Conservation (phyloP, 1,140 invertebrate species). For the Trinorchestia longiramus region DNA sequence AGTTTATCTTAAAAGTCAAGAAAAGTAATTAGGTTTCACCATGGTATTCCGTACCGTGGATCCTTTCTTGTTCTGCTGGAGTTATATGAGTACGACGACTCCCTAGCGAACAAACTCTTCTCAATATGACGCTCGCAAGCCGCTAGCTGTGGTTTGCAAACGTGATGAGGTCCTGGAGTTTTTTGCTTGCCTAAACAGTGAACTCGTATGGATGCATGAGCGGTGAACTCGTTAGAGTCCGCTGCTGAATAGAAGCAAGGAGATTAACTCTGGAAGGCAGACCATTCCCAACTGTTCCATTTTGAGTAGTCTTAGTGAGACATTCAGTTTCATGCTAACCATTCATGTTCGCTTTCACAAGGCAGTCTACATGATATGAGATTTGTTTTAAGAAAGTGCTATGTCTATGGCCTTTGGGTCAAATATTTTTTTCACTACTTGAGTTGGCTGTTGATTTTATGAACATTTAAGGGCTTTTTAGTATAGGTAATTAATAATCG, state of each 20-base stretch:
- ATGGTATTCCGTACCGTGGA: too few species aligned
- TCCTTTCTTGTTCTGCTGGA: too few species aligned
- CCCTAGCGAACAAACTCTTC: background rate
- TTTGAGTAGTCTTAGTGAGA: background rate
- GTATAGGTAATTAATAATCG: too few species aligned
- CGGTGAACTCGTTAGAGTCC: background rate
- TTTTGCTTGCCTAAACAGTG: background rate
- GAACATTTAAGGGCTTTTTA: too few species aligned
- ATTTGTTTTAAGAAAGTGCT: too few species aligned
- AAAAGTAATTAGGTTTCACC: too few species aligned
- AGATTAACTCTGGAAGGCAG: background rate
- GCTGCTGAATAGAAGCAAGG: background rate
- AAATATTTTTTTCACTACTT: too few species aligned
- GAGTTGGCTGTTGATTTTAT: too few species aligned
- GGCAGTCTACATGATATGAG: too few species aligned
- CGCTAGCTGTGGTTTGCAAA: background rate
- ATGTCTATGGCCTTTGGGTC: too few species aligned
- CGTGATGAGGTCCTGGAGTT: background rate
- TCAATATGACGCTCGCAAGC: background rate
- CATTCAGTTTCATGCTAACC: background rate
- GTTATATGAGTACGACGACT: too few species aligned
- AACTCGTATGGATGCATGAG: background rate
- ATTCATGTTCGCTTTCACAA: background rate
- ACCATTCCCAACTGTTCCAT: background rate
- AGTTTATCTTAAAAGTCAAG: too few species aligned